phyloP scores from a whole-genome alignment of 2,113 vertebrate species.

The Pedetes capensis region DNA sequence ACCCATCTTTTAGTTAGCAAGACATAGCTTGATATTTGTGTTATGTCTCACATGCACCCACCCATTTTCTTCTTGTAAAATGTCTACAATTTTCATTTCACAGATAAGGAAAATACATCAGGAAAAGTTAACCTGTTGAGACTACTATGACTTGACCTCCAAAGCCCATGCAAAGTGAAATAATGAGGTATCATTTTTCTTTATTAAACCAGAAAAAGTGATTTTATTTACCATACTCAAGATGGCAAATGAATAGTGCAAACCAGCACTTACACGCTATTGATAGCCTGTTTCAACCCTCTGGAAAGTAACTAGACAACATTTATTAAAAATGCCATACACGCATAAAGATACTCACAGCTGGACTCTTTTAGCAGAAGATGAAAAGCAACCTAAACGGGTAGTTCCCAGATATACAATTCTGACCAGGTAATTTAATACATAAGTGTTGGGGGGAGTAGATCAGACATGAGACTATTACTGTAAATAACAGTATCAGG shows the following conservation, averaged over 20 bases:
- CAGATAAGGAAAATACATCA: neutral
- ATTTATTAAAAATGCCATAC: neutral
- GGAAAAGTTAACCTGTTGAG: neutral
- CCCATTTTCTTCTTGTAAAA: neutral
- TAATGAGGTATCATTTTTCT: neutral
- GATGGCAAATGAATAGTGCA: neutral
- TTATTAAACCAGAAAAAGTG: neutral
- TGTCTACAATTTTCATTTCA: constrained; percentile 14
- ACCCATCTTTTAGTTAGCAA: neutral
- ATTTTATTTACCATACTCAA: neutral
- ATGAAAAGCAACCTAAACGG: neutral
- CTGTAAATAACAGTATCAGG: neutral
- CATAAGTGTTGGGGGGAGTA: neutral
- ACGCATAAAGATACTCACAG: neutral
- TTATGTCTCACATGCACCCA: neutral
- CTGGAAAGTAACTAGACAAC: neutral
- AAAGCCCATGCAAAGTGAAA: constrained; percentile 19
- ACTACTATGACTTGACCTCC: neutral
- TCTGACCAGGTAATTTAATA: neutral
- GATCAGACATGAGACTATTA: neutral
- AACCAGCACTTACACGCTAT: neutral
- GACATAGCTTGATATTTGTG: neutral
- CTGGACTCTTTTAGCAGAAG: neutral
- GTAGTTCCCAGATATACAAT: neutral
- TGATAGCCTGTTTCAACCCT: neutral